phyloP scores from a whole-genome alignment of 2,888 invertebrate genomes.

The Slavum lentiscoides region DNA sequence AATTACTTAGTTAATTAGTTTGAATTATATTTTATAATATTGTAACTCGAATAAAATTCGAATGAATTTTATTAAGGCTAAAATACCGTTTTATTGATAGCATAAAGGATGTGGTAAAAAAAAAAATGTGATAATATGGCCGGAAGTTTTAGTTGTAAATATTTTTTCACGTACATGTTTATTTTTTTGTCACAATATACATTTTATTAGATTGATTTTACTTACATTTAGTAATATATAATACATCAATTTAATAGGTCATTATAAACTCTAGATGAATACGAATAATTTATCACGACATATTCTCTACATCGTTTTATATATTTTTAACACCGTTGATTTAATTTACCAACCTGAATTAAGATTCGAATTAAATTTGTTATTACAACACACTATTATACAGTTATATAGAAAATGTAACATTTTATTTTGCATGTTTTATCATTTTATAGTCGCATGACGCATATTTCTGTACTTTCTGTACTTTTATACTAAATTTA shows the following conservation, averaged over 20 bases:
- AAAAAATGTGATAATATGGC: slow-evolving; percentile 6
- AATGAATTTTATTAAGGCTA: background rate
- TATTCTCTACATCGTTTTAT: too few relatives aligned
- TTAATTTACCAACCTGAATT: too few relatives aligned
- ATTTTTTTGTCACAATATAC: background rate
- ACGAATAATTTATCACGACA: too few relatives aligned
- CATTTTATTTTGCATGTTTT: too few relatives aligned
- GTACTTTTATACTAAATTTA: too few relatives aligned
- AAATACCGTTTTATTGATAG: background rate
- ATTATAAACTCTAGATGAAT: too few relatives aligned
- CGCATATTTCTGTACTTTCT: too few relatives aligned
- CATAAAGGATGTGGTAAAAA: slow-evolving; percentile 14
- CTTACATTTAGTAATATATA: background rate
- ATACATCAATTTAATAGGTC: background rate
- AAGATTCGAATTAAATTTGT: too few relatives aligned
- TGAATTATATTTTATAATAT: background rate
- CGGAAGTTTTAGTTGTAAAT: background rate
- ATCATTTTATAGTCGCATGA: too few relatives aligned
- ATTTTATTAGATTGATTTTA: background rate
- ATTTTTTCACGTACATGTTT: background rate
- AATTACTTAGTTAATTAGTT: background rate
- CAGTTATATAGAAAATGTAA: too few relatives aligned
- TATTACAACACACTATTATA: too few relatives aligned
- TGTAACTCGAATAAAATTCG: background rate
- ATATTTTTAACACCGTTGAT: too few relatives aligned